Base-by-base conservation (phyloP, 2,888 invertebrate species). In the Leucophenga maculata region DNA sequence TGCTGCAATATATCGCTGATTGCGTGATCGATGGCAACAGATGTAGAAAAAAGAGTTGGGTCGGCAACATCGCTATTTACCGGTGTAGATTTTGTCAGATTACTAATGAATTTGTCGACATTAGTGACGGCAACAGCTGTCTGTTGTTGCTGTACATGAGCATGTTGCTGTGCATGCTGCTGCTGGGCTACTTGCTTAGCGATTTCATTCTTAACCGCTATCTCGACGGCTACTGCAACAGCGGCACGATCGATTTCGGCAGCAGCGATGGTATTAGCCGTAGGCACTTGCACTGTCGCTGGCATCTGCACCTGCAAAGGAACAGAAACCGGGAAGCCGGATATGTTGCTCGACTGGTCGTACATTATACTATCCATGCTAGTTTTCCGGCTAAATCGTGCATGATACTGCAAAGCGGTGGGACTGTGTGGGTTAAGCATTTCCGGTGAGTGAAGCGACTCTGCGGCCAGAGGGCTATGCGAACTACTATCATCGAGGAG, bases 401-500 rank as follows among this genome's bases (percentile, higher is more conserved):
- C 70, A 64, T 79, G 86, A 65, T 80, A 85, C 57, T 83, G 83
- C 65, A 86, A 75, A 13, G 79, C 72, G 20, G 77, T 82, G 4
- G 86, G 84, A 64, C 83, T 85, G 64, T 79, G 81, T 1, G 86
- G 79, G 26, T 72, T 73, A 3, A 90, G 79, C 1, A 79, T 59
- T 50, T 83, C 84, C 11, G 90, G 78, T 1, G 85, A 81, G 57
- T 84, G 84, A 26, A 85, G 77, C 82, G 84, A 70, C 0, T 86
- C 85, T 1, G 77, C 80, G 3, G 79, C 81, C 6, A 86, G 67
- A 3, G 88, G 85, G 70, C 83, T 85, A 86, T 94, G 93, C 82
- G 94, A 93, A 76, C 91, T 92, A 77, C 90, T 92, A 73, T 95
- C 94, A 85, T 94, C 94, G 50, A 92, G 86, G 60, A 93, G 89